Evolutionary conservation across 2,113 vertebrate species (phyloP).

Genomic region (Ranitomeya variabilis): DNA sequence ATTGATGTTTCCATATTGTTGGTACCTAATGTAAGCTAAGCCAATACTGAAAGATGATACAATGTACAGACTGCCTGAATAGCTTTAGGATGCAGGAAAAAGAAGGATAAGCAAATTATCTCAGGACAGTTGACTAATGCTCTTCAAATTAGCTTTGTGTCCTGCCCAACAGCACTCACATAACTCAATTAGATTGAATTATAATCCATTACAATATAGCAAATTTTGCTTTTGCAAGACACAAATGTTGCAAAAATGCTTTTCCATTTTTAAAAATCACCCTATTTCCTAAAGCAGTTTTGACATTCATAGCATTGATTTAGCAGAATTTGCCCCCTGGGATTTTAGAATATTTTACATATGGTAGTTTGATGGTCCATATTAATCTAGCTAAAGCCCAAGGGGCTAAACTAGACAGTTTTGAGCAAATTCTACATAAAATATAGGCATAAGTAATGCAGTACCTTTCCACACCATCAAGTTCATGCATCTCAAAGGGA

Average conservation of each 20-base stretch:
- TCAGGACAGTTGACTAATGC: background rate
- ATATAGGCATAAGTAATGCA: background rate
- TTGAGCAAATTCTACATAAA: constrained; percentile 14
- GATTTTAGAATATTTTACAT: constrained; percentile 44
- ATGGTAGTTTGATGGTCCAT: constrained; percentile 44
- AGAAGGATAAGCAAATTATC: constrained; percentile 1
- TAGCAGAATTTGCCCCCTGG: background rate
- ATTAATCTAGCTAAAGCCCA: constrained; percentile 7
- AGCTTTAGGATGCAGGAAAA: background rate
- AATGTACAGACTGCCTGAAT: background rate
- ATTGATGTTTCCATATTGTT: background rate
- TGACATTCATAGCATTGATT: constrained; percentile 2
- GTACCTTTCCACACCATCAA: constrained; percentile 24
- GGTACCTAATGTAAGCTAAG: background rate
- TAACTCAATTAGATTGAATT: background rate
- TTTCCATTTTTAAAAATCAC: background rate
- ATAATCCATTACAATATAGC: background rate
- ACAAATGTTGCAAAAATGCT: constrained; percentile 7
- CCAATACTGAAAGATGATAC: background rate
- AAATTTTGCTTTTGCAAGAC: background rate
- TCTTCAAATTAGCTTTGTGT: background rate
- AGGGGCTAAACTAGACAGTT: background rate
- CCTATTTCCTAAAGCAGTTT: background rate
- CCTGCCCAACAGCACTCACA: background rate
- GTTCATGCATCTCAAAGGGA: constrained; percentile 17